Percentiles rank a stretch among this genome's conserved stretches.
Conservation (phyloP, 2,888 invertebrate species). For the Clusia tigrina region DNA sequence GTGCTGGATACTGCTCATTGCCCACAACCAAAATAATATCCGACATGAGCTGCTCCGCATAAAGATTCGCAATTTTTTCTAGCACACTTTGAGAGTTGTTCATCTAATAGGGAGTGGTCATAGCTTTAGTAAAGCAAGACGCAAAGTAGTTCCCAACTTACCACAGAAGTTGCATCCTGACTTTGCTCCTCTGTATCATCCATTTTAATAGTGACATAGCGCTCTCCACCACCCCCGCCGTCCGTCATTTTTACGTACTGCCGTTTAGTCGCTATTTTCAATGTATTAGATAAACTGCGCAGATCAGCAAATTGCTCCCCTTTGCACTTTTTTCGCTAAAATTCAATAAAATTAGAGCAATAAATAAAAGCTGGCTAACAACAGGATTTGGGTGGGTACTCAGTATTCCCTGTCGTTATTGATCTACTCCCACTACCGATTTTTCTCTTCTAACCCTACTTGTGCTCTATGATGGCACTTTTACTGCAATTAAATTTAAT, state of each 20-base stretch:
- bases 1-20: constrained; percentile 83
- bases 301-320: too few relatives aligned
- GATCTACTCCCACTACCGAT: too few relatives aligned
- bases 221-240: neutral
- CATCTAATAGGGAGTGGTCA: constrained; percentile 70
- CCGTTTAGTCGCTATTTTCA: too few relatives aligned
- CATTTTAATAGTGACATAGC: constrained; percentile 26
- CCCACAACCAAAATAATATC: constrained; percentile 88
- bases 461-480: too few relatives aligned
- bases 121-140: neutral
- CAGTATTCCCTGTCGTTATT: too few relatives aligned
- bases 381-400: too few relatives aligned
- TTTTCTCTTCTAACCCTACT: too few relatives aligned
- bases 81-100: constrained; percentile 85
- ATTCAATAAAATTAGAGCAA: too few relatives aligned
- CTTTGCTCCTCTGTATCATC: constrained; percentile 34
- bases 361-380: too few relatives aligned
- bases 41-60: constrained; percentile 87
- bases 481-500: too few relatives aligned
- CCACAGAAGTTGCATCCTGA: constrained; percentile 45
- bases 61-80: constrained; percentile 82
- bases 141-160: constrained; percentile 26
- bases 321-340: too few relatives aligned
- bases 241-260: neutral
- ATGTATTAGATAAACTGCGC: too few relatives aligned